Base-by-base conservation (phyloP, 2,113 vertebrate genomes). In the Cynopterus brachyotis region DNA sequence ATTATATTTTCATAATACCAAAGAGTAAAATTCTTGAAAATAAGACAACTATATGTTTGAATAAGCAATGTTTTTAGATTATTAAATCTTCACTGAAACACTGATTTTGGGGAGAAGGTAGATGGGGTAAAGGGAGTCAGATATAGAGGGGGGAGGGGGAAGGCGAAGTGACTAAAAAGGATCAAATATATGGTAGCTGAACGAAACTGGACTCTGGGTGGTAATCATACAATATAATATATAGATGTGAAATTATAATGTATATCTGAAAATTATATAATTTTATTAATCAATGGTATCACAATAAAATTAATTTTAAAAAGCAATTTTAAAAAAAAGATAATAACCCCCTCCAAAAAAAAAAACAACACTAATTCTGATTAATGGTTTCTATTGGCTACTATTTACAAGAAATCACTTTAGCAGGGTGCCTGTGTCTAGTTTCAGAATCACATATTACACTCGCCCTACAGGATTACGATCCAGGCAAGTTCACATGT, bases 341-440 rank as follows among this genome's bases (percentile, higher is more conserved):
- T 50, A 47, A 42, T 47, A 50, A 50, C 16, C 50, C 15, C 15
- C n/a, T n/a, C 50, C 12, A 47, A 13, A 50, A 50, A 91, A 7
- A 16, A 50, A 50, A 97, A 98, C 98, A 98, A 97, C 91, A 97
- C 4, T 93, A 95, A 96, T 91, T 50, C 50, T 98, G 96, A 98
- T 98, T 97, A 97, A 96, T 73, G 81, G 97, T 97, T 98, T 97
- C 98, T 97, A 96, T 40, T 97, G 96, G 92, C 97, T 98, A 96
- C 96, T 97, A 97, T 98, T 98, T 98, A 98, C 95, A 98, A 98
- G 98, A 98, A 98, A 98, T 98, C 98, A 97, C 95, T 98, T 96
- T 98, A 98, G 97, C 97, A 98, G 98, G 98, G 96, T 96, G 86
- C 97, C 96, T 80, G 50, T 73, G 97, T 98, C 98, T 0, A 6